Evolutionary conservation across 2,797 vertebrate species (phyloP), one percentile per base, ranked within the genome.

Genomic region (Melanotaenia parkinsoni): DNA sequence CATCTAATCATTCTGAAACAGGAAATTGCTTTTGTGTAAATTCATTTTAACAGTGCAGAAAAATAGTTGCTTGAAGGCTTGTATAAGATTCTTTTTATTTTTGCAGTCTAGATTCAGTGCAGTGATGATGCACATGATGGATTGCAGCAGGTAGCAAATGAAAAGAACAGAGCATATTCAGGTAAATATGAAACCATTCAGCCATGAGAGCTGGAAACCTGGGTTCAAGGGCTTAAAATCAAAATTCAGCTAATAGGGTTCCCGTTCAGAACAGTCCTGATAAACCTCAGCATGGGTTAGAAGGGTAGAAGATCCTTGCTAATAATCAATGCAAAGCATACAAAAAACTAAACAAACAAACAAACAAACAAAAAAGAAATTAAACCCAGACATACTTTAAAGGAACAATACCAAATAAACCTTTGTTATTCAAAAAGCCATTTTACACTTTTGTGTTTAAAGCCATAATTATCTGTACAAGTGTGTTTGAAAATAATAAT

Each of bases 21-120:
- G 58, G 45, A 72, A 72, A 67, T 74, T 74, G 67, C 40, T 80
- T 74, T 66, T 59, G 20, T 22, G 32, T 58, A 6, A 67, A 64
- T 66, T 72, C 45, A 24, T 26, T 74, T 74, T 83, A 50, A 5
- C 26, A 68, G 13, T 59, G 61, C 37, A 43, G 26, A 28, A 35
- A 58, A 18, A 12, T n/a, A 11, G 3, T 58, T 58, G 60, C 60
- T 62, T 5, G 12, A 63, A 62, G 70, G 47, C 53, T 69, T 77
- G 64, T 40, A 58, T 32, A 35, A 35, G n/a, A 74, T 47, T 47
- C 53, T 20, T 1, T 10, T 45, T 51, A 51, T n/a, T 1, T 11
- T 35, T 28, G n/a, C 22, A 30, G 22, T 72, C 70, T 70, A 65
- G 35, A 72, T 14, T 62, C 13, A 63, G n/a, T 64, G 33, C 38